These are phyloP conservation scores for Anguilla pacifica DNA, from an alignment of 2,797 vertebrate species.

Conservation along the genomic window DNA sequence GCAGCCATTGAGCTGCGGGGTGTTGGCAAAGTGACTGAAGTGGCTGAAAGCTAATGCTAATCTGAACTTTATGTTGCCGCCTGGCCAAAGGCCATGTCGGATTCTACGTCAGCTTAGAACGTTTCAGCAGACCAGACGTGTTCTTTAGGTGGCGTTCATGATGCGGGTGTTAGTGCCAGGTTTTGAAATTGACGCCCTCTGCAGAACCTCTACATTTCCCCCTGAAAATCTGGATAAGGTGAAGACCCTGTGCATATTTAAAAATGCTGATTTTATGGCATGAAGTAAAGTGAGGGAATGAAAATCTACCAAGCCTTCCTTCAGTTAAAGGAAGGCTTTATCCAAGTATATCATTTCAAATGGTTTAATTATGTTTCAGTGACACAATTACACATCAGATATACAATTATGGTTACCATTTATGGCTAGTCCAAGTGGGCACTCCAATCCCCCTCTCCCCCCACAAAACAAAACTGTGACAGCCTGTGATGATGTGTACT, in stretches of 20 bases:
- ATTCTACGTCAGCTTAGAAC: neutral
- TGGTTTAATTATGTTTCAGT: neutral
- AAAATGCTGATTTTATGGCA: neutral
- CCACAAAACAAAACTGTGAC: neutral
- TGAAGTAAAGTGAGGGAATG: neutral
- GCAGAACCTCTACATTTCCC: neutral
- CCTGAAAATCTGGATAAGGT: neutral
- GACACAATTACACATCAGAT: neutral
- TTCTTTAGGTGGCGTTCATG: neutral
- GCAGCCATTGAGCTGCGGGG: neutral
- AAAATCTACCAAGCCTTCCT: neutral
- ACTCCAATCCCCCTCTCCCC: neutral
- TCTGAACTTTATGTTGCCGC: neutral
- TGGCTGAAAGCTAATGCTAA: neutral
- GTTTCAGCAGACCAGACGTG: neutral
- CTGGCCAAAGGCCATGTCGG: neutral
- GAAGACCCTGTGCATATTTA: neutral
- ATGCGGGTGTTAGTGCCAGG: neutral
- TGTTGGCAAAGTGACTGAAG: neutral
- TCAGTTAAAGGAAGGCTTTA: neutral
- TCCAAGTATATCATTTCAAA: neutral
- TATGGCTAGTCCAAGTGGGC: neutral
- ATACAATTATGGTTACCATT: neutral
- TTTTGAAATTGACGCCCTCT: neutral
- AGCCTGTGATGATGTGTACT: neutral